phyloP scores from a whole-genome alignment of 2,797 vertebrate genomes.

The Smutsia temminckii region DNA sequence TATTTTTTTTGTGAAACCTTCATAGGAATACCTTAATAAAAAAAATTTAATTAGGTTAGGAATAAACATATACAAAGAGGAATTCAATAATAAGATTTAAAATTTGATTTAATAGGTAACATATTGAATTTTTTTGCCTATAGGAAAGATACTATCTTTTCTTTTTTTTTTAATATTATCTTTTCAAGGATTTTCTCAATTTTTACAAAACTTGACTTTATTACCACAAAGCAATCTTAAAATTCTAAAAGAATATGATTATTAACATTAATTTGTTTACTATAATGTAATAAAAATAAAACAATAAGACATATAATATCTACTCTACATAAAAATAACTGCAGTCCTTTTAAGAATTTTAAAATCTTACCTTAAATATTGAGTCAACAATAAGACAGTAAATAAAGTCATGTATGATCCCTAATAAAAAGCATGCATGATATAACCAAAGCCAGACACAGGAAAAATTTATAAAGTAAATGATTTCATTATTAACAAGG shows the following conservation, averaged over 20 bases:
- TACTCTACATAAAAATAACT: not conserved
- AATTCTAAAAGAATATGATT: not conserved
- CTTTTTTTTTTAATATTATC: no score
- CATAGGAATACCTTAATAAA: no score
- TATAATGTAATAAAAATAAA: not conserved
- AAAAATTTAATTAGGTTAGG: not conserved
- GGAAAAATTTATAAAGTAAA: not conserved
- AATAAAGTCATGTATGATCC: not conserved
- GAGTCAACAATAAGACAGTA: not conserved
- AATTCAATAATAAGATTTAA: not conserved
- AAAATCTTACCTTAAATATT: not conserved
- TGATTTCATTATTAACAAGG: not conserved
- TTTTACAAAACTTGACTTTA: not conserved
- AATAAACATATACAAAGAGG: not conserved
- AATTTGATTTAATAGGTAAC: not conserved
- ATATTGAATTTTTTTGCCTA: not conserved
- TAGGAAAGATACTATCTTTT: not conserved
- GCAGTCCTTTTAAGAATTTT: not conserved
- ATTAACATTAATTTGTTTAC: not conserved
- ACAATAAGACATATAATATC: not conserved
- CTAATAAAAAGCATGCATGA: not conserved
- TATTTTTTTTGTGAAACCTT: no score
- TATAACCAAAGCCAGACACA: not conserved
- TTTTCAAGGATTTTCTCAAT: not conserved
- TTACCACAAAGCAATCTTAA: not conserved